Percentiles rank a stretch among this genome's conserved stretches.
These are phyloP conservation scores for Chaetoderma sp. DNA, from an alignment of 2,888 invertebrate species.

Conservation along the genomic window DNA sequence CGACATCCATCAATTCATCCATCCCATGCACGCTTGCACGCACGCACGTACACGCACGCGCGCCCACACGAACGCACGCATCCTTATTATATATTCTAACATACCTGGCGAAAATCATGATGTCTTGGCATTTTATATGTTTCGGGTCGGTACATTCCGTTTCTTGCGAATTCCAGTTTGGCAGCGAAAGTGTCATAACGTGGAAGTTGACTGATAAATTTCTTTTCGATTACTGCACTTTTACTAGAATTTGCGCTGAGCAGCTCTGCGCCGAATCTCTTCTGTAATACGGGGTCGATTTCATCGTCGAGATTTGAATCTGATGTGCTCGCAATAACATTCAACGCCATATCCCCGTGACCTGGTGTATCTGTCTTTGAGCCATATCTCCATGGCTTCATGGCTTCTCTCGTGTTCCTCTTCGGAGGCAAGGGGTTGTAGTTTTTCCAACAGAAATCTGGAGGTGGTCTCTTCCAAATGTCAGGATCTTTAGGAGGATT, in stretches of 20 bases:
- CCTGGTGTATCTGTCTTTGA: constrained; percentile 57
- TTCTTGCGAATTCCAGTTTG: constrained; percentile 53
- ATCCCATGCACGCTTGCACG: no score
- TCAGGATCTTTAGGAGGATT: constrained; percentile 44
- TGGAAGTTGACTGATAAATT: constrained; percentile 44
- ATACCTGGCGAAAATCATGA: constrained; percentile 64
- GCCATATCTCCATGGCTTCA: constrained; percentile 64
- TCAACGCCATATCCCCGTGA: constrained; percentile 44
- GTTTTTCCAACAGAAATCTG: constrained; percentile 60
- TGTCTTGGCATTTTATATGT: constrained; percentile 52
- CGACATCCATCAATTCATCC: no score
- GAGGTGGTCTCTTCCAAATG: constrained; percentile 63
- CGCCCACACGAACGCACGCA: no score
- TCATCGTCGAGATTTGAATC: no score
- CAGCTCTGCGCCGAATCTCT: no score
- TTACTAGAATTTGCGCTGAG: constrained; percentile 42
- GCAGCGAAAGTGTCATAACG: constrained; percentile 59
- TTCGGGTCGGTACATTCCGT: constrained; percentile 52
- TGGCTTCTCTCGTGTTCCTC: constrained; percentile 61
- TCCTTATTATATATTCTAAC: constrained; percentile 23
- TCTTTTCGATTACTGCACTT: constrained; percentile 27
- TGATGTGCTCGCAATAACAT: neutral
- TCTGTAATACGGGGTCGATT: no score
- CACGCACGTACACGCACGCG: no score
- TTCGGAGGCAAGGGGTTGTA: constrained; percentile 63